These are phyloP conservation scores for Otolemur garnettii DNA, from an alignment of 2,113 vertebrate genomes.

Conservation along the genomic window DNA sequence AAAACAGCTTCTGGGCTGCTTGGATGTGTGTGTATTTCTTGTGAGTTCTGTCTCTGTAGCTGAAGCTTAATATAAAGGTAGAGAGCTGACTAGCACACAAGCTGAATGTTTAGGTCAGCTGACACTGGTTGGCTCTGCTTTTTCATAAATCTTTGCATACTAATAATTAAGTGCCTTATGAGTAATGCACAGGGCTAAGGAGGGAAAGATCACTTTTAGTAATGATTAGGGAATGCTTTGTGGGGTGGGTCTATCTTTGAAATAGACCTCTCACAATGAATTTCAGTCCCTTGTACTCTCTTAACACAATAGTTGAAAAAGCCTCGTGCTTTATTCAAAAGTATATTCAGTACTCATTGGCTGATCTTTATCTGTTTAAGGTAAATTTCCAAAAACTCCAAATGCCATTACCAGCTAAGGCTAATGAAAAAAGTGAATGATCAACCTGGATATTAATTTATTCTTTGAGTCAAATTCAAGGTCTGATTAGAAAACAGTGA, in stretches of 20 bases:
- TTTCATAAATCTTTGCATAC: constrained; percentile 14
- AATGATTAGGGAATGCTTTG: not conserved
- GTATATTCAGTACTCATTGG: not conserved
- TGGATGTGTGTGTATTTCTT: constrained; percentile 19
- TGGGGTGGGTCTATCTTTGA: not conserved
- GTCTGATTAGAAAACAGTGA: constrained; percentile 22
- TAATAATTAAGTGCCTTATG: constrained; percentile 42
- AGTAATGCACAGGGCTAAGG: not conserved
- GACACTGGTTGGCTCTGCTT: not conserved
- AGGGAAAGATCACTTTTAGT: not conserved
- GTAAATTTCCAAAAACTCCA: constrained; percentile 28
- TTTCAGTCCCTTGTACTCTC: not conserved
- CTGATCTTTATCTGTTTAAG: constrained; percentile 30
- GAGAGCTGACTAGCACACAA: not conserved
- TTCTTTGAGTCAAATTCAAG: constrained; percentile 16
- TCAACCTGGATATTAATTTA: not conserved
- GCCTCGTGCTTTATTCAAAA: constrained; percentile 4
- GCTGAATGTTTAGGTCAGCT: not conserved
- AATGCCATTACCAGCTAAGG: not conserved
- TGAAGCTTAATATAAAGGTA: constrained; percentile 14
- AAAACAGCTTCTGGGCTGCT: constrained; percentile 56
- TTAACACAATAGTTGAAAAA: not conserved
- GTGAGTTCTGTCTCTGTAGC: not conserved
- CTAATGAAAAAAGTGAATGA: not conserved
- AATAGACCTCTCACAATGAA: constrained; percentile 12